Evolutionary conservation across 2,113 vertebrate species (phyloP).

Genomic region (Hippotragus niger): DNA sequence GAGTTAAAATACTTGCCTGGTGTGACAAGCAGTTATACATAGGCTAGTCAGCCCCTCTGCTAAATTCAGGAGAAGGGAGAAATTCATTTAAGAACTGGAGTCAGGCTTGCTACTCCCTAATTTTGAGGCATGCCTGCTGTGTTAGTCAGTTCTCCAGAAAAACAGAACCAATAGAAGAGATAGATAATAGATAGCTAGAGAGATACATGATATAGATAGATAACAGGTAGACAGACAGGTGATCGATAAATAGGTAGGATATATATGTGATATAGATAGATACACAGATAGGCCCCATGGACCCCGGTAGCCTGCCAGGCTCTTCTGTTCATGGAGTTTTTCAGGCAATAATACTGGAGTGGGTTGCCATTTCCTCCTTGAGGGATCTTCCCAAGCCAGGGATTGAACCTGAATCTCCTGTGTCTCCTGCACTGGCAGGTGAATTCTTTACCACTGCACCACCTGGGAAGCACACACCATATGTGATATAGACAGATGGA

Average conservation of each 20-base stretch:
- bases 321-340: background rate
- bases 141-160: background rate
- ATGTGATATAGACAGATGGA: background rate
- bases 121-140: background rate
- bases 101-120: background rate
- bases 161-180: background rate
- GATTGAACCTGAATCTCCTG: background rate
- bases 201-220: accelerated
- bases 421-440: background rate
- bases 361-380: background rate
- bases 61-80: background rate
- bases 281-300: background rate
- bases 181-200: background rate
- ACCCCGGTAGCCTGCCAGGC: background rate
- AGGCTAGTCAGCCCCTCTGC: background rate
- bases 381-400: background rate
- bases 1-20: background rate
- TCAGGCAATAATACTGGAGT: background rate
- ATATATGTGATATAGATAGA: background rate
- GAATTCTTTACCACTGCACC: background rate
- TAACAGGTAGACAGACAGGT: background rate
- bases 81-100: background rate
- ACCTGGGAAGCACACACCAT: background rate
- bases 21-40: background rate
- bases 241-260: background rate